Evolutionary conservation across 92 coral and sea anemone species (phyloP), one percentile per base, ranked within the genome.

Genomic region (Zoanthus sociatus): DNA sequence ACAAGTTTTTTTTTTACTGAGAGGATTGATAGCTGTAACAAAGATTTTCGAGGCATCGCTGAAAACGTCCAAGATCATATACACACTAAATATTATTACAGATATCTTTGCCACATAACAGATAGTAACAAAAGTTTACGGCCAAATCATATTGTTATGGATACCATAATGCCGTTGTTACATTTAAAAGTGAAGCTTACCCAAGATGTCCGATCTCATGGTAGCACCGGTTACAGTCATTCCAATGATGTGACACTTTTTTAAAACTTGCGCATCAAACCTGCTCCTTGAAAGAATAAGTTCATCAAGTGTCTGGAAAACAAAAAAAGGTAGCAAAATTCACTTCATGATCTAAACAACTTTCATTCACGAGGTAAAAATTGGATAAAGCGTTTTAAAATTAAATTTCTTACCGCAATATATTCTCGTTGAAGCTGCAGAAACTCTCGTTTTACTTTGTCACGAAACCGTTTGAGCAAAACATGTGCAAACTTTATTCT

Each of bases 221-320:
- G 91, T 82, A 13, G 91, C 91, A 9, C 91, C 91, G 6, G 88
- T 88, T 16, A 88, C 82, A 7, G 91, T 88, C 91, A 88, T 88
- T 26, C 91, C 91, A 50, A 88, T 48, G 37, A 88, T 79, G 42
- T 75, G 58, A 67, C 72, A 83, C 37, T 73, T 56, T 17, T 47
- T 88, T 18, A 83, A 74, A 6, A 81, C 61, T 46, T 73, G 85
- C 18, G 75, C 60, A 15, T 81, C 61, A 45, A 10, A 20, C 26
- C 20, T 45, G 45, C 75, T 64, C 15, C 9, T 81, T 21, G 66
- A 46, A 6, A 21, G 60, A 9, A 45, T 63, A n/a, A 81, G 30
- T 16, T 46, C 61, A 1, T 67, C 61, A 7, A 18, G 75, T 81
- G 66, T 81, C 85, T 81, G 8, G 10, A 66, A 20, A 51, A 5